phyloP scores from a whole-genome alignment of 2,888 invertebrate genomes.

The Melitaea athalia region DNA sequence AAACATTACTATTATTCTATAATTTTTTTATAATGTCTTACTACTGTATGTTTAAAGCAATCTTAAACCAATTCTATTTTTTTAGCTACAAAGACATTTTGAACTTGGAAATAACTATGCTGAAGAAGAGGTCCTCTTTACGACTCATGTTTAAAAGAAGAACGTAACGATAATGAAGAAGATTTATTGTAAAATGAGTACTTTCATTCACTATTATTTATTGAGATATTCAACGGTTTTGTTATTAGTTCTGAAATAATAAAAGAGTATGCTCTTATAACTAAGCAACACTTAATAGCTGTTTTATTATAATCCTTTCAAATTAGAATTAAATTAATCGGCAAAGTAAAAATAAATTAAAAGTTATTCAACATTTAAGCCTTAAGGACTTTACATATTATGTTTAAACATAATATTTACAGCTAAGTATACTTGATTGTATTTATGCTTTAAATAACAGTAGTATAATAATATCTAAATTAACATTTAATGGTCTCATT shows the following conservation, averaged over 20 bases:
- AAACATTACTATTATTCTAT: not conserved
- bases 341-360: not conserved
- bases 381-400: too few species aligned
- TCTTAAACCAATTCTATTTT: not conserved
- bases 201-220: constrained; percentile 11
- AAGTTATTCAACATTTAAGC: not conserved
- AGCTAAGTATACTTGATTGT: too few species aligned
- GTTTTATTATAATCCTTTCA: not conserved
- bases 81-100: not conserved
- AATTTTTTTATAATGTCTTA: not conserved
- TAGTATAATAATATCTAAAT: too few species aligned
- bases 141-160: not conserved
- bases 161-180: not conserved
- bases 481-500: too few species aligned
- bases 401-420: too few species aligned
- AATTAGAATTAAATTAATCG: not conserved
- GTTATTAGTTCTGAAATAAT: not conserved
- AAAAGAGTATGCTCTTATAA: too few species aligned
- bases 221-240: constrained; percentile 15
- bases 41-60: not conserved
- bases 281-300: not conserved
- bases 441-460: too few species aligned
- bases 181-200: too few species aligned
- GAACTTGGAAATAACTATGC: not conserved
- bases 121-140: not conserved